A percentile compares a stretch with the other conserved stretches of the same genome.
phyloP scores from a whole-genome alignment of 2,888 invertebrate species.

The Incurvaria masculella region DNA sequence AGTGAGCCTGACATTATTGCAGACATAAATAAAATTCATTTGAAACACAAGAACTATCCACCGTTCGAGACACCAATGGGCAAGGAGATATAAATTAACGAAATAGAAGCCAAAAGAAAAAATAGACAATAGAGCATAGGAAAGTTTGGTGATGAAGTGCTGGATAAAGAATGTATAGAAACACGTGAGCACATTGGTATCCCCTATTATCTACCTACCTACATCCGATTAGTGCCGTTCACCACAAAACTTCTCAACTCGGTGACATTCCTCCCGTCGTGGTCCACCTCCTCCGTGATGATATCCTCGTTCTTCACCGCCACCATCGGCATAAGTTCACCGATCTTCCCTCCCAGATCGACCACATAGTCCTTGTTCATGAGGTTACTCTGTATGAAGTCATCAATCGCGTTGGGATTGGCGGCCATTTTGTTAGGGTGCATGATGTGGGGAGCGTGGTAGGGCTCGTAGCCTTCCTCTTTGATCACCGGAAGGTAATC shows the following conservation, averaged over 20 bases:
- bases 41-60: no score
- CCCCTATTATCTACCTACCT: no score
- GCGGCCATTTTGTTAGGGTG: conserved; percentile 23
- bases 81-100: conserved; percentile 13
- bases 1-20: no score
- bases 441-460: conserved; percentile 29
- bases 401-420: conserved; percentile 23
- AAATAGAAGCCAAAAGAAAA: conserved; percentile 24
- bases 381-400: conserved; percentile 33
- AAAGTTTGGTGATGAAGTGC: conserved; percentile 23
- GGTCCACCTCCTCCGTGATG: conserved; percentile 40
- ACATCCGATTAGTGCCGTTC: neutral
- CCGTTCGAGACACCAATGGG: no score
- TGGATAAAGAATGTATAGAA: conserved; percentile 11
- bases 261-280: conserved; percentile 35
- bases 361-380: conserved; percentile 27
- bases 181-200: no score
- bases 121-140: conserved; percentile 24
- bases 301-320: conserved; percentile 44
- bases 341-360: conserved; percentile 31
- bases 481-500: conserved; percentile 34
- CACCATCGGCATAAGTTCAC: conserved; percentile 37
- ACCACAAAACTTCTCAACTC: conserved; percentile 40
- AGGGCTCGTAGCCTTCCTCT: conserved; percentile 39
- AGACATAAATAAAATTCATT: no score